phyloP scores from a whole-genome alignment of 2,888 invertebrate genomes.

The Eupithecia subfuscata region DNA sequence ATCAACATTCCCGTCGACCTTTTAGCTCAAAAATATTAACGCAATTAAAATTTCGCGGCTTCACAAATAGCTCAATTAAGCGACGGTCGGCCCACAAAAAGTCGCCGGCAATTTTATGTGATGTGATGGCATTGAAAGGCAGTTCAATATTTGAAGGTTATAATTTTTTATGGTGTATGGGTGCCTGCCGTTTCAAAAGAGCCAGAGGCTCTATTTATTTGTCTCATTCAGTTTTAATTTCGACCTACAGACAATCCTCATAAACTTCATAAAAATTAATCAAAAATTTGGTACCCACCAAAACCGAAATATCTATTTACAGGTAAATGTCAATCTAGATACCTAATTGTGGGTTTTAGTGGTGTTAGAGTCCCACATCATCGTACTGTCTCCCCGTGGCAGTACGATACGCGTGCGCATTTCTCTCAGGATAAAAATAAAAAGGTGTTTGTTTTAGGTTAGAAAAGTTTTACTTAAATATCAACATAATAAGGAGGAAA shows the following conservation, averaged over 20 bases:
- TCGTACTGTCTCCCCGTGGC: too few relatives aligned
- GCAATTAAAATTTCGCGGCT: conserved; percentile 60
- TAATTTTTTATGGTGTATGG: not conserved
- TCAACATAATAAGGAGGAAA: too few relatives aligned
- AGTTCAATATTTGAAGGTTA: not conserved
- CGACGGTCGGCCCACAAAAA: conserved; percentile 55
- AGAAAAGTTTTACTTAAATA: not conserved
- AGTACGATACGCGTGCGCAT: too few relatives aligned
- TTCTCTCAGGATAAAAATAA: too few relatives aligned
- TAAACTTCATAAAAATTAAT: not conserved
- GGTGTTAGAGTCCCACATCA: too few relatives aligned
- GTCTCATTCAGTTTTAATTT: not conserved
- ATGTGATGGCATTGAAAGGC: conserved; percentile 23
- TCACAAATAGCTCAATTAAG: conserved; percentile 64
- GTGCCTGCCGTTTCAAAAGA: not conserved
- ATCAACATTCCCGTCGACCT: conserved; percentile 50
- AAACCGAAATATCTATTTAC: not conserved
- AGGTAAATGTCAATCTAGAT: not conserved
- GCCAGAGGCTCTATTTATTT: not conserved
- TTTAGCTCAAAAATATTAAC: conserved; percentile 30
- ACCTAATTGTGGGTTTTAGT: too few relatives aligned
- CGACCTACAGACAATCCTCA: too few relatives aligned
- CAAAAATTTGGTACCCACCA: not conserved
- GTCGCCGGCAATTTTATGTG: conserved; percentile 33
- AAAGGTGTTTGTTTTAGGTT: too few relatives aligned